These are phyloP conservation scores for Congeria kusceri DNA, from an alignment of 2,888 invertebrate genomes.

Conservation along the genomic window DNA sequence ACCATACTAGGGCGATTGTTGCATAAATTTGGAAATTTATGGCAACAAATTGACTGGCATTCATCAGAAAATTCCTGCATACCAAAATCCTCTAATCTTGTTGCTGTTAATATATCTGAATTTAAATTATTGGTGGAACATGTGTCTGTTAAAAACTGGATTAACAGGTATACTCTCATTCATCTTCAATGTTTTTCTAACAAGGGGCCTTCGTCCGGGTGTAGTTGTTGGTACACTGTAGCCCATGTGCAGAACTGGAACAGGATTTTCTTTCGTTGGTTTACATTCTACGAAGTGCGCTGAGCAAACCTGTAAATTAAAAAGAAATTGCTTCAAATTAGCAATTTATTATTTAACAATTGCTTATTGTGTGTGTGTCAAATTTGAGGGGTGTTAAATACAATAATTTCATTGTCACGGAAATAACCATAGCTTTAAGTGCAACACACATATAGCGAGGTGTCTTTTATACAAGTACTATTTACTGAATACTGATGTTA, in stretches of 20 bases:
- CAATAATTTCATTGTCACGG: too few relatives aligned
- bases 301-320: background rate
- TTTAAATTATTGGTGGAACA: background rate
- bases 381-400: too few relatives aligned
- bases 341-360: too few relatives aligned
- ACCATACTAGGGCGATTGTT: background rate
- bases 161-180: too few relatives aligned
- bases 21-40: slow-evolving; percentile 1
- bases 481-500: too few relatives aligned
- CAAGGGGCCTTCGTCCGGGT: background rate
- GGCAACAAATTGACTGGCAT: slow-evolving; percentile 8
- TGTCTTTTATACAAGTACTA: too few relatives aligned
- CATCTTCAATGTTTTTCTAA: background rate
- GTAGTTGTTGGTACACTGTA: background rate
- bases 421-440: too few relatives aligned
- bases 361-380: too few relatives aligned
- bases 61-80: background rate
- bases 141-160: too few relatives aligned
- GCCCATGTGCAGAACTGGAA: background rate
- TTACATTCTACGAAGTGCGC: background rate
- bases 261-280: background rate
- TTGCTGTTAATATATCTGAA: background rate
- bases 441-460: too few relatives aligned
- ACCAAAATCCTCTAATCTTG: background rate
- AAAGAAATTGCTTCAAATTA: too few relatives aligned